These are phyloP conservation scores for Eristalinus aeneus DNA, from an alignment of 2,888 invertebrate species.

Conservation along the genomic window DNA sequence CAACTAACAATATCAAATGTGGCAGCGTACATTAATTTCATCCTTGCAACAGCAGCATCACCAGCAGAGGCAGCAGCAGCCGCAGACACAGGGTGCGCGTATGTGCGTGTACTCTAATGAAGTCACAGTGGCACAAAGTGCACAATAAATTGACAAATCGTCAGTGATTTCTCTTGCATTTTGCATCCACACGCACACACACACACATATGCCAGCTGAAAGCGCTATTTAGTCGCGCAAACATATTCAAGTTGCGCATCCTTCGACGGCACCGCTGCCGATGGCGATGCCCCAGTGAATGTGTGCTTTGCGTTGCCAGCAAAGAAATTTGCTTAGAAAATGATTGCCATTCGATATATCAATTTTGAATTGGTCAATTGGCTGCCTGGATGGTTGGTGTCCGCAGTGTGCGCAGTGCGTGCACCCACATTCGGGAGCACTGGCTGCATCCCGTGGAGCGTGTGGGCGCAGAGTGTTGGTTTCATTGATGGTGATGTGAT, in stretches of 20 bases:
- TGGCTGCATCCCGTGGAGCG: background rate
- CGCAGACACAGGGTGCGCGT: slow-evolving; percentile 7
- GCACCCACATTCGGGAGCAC: slow-evolving; percentile 31
- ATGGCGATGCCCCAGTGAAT: background rate
- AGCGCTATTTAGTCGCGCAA: slow-evolving; percentile 28
- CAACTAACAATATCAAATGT: slow-evolving; percentile 73
- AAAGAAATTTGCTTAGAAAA: slow-evolving; percentile 64
- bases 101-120: slow-evolving; percentile 61
- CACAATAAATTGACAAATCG: slow-evolving; percentile 68
- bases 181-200: slow-evolving; percentile 16
- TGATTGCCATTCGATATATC: slow-evolving; percentile 61
- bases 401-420: background rate
- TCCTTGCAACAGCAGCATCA: slow-evolving; percentile 20
- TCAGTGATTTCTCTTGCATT: slow-evolving; percentile 58
- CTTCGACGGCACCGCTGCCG: background rate
- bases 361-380: slow-evolving; percentile 57
- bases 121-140: slow-evolving; percentile 70
- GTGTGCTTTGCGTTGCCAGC: background rate
- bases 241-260: background rate
- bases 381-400: background rate
- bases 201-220: background rate
- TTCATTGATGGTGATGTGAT: slow-evolving; percentile 54
- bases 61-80: background rate
- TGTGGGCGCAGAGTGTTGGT: background rate
- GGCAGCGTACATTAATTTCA: slow-evolving; percentile 77